These are phyloP conservation scores for Cyclura pinguis DNA, from an alignment of 2,797 vertebrate species.

Conservation along the genomic window DNA sequence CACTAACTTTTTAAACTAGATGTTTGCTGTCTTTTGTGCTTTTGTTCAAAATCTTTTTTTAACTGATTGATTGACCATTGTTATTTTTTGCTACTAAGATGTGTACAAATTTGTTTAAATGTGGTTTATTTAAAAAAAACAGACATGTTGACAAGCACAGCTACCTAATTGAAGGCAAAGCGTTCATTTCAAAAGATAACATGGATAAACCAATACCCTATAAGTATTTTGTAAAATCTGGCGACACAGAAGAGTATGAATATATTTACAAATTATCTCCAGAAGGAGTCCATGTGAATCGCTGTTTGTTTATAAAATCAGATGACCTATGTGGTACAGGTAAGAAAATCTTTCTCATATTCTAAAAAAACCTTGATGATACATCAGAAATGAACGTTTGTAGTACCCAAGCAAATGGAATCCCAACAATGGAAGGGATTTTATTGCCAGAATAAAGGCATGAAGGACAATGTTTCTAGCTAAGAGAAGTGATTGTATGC, in stretches of 20 bases:
- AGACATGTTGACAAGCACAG: slow-evolving; percentile 83
- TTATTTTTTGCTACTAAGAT: not conserved
- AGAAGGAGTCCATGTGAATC: slow-evolving; percentile 46
- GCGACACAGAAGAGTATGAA: slow-evolving; percentile 74
- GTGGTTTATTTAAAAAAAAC: not conserved
- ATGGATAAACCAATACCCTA: slow-evolving; percentile 81
- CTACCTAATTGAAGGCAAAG: slow-evolving; percentile 83
- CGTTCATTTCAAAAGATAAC: slow-evolving; percentile 64
- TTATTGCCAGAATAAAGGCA: not conserved
- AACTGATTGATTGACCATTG: not conserved
- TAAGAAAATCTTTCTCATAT: slow-evolving; percentile 28
- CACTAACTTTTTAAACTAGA: not conserved
- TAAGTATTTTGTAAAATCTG: slow-evolving; percentile 84
- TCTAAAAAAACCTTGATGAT: no score
- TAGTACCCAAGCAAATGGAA: not conserved
- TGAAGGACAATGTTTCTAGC: not conserved
- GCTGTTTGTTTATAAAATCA: slow-evolving; percentile 80
- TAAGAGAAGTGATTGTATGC: not conserved
- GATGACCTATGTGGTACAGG: slow-evolving; percentile 69
- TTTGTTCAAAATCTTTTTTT: accelerated
- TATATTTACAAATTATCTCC: slow-evolving; percentile 83
- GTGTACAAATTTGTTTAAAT: not conserved
- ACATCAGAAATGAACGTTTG: no score
- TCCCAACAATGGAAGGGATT: not conserved
- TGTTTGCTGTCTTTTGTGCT: not conserved